phyloP scores from a whole-genome alignment of 53 echinoderm and acorn worm species.

The Paelopatides confundens region DNA sequence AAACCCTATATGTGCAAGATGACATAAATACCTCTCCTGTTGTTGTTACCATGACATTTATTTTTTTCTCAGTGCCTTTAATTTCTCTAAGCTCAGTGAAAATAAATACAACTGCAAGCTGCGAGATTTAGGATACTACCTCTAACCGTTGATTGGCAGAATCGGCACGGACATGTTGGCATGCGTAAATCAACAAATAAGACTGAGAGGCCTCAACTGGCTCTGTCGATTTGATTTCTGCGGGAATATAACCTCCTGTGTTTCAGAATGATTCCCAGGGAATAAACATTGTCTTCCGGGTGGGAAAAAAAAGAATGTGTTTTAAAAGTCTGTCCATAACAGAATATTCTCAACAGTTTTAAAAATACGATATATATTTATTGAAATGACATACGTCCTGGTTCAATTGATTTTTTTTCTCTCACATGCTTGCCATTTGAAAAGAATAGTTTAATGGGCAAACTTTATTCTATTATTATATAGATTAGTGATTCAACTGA shows the following conservation, averaged over 20 bases:
- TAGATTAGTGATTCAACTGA: too few relatives aligned
- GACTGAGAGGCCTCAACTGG: background rate
- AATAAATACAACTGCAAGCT: background rate
- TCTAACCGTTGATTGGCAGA: background rate
- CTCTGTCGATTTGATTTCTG: background rate
- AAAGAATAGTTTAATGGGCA: too few relatives aligned
- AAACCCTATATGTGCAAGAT: background rate
- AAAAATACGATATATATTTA: too few relatives aligned
- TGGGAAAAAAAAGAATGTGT: background rate
- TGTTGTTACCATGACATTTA: background rate
- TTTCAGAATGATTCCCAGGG: background rate
- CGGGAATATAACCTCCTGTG: background rate
- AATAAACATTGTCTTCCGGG: background rate
- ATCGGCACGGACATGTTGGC: background rate
- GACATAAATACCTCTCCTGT: background rate
- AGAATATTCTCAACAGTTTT: too few relatives aligned
- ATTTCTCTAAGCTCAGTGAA: background rate
- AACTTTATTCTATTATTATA: too few relatives aligned
- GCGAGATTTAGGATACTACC: background rate
- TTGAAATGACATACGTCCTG: too few relatives aligned
- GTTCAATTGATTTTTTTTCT: too few relatives aligned
- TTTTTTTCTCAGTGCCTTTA: background rate
- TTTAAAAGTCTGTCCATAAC: too few relatives aligned
- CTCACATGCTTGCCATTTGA: too few relatives aligned
- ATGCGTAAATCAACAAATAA: background rate